Evolutionary conservation across 2,797 vertebrate species (phyloP).

Genomic region (Pelodytes ibericus): DNA sequence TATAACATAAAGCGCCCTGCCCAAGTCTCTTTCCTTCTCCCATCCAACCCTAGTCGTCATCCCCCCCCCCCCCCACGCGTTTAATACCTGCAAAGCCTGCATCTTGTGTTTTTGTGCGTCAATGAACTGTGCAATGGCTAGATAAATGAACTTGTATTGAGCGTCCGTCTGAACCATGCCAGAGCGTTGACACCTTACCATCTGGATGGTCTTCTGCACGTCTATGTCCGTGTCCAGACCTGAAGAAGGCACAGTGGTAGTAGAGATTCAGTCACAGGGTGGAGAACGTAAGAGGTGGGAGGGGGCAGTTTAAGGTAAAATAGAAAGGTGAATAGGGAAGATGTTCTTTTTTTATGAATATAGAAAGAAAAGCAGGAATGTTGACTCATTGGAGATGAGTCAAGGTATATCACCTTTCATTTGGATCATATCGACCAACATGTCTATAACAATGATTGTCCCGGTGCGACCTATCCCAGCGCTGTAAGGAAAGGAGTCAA

Average conservation of each 20-base stretch:
- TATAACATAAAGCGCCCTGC: not conserved
- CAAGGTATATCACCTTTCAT: constrained; percentile 82
- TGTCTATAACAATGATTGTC: constrained; percentile 94
- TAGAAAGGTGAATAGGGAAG: no score
- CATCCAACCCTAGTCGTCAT: not conserved
- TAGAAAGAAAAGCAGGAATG: no score
- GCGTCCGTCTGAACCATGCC: constrained; percentile 99
- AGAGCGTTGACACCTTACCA: constrained; percentile 92
- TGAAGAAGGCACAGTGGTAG: constrained; percentile 59
- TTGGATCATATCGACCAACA: constrained; percentile 88
- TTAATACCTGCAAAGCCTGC: constrained; percentile 79
- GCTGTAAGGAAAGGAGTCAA: constrained; percentile 67
- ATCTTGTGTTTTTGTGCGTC: constrained; percentile 83
- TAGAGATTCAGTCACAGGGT: no score
- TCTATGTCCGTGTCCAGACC: constrained; percentile 94
- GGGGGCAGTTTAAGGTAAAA: no score
- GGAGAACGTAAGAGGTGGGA: no score
- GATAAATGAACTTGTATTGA: constrained; percentile 97
- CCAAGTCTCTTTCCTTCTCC: not conserved
- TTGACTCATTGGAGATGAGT: no score
- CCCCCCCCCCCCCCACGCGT: not conserved
- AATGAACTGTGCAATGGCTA: constrained; percentile 92
- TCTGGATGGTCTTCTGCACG: constrained; percentile 94
- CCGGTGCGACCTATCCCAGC: constrained; percentile 97
- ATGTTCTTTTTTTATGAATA: no score